These are phyloP conservation scores for Orthonyx spaldingii DNA, from an alignment of 2,113 vertebrate genomes.

Conservation along the genomic window DNA sequence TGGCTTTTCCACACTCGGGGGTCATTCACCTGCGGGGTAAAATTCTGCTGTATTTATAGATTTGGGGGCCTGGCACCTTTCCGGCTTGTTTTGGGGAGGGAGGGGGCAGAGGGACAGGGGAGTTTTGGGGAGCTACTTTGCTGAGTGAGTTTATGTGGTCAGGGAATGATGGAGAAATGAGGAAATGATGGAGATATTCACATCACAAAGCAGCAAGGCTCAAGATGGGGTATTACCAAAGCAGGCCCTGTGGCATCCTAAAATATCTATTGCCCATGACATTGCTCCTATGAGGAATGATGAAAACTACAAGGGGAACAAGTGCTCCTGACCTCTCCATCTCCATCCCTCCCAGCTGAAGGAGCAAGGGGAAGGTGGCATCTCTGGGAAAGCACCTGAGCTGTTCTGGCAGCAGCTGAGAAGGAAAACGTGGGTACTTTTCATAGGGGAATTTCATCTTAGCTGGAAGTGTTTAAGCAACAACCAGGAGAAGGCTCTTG, in stretches of 20 bases:
- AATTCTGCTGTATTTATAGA: conserved; percentile 12
- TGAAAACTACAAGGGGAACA: not conserved
- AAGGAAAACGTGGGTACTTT: not conserved
- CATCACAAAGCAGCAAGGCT: not conserved
- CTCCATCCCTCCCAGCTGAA: not conserved
- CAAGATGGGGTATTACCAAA: not conserved
- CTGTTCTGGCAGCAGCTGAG: not conserved
- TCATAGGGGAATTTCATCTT: not conserved
- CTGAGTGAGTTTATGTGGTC: not conserved
- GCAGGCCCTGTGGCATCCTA: not conserved
- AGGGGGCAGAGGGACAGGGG: not conserved
- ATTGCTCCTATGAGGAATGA: not conserved
- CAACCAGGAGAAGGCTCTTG: not conserved
- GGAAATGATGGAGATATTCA: not conserved
- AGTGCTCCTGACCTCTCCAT: not conserved
- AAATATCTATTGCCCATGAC: not conserved
- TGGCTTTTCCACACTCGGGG: conserved; percentile 45
- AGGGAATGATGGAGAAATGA: not conserved
- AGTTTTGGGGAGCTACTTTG: not conserved
- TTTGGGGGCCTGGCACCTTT: not conserved
- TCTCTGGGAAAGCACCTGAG: not conserved
- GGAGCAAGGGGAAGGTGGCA: not conserved
- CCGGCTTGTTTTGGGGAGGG: not conserved
- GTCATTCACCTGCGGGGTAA: conserved; percentile 42
- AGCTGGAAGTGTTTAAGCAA: not conserved